A percentile compares a stretch with the other conserved stretches of the same genome.
Evolutionary conservation across 1,140 invertebrate genomes (phyloP).

Genomic region (Hylaeus volcanicus): DNA sequence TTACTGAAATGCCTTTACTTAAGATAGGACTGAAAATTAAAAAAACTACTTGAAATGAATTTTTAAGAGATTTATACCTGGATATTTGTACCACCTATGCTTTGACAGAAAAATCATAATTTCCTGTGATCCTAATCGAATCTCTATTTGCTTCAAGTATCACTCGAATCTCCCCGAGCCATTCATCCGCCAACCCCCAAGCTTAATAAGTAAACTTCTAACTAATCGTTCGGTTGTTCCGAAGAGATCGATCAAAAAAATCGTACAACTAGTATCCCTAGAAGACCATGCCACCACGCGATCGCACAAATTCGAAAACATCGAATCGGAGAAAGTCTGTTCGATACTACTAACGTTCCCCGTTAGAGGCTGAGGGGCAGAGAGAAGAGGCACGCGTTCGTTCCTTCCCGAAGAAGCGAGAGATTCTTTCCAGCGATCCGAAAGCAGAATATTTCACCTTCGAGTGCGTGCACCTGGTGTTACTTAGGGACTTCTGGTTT

Average conservation of each 20-base stretch:
- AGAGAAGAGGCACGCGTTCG: not conserved
- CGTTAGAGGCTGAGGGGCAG: not conserved
- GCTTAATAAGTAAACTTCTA: too few relatives aligned
- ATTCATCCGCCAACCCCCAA: too few relatives aligned
- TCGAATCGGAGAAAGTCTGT: slow-evolving; percentile 5
- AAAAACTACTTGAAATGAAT: too few relatives aligned
- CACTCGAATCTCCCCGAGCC: too few relatives aligned
- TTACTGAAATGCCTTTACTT: too few relatives aligned
- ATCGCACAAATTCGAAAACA: slow-evolving; percentile 29
- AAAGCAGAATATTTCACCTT: slow-evolving; percentile 20
- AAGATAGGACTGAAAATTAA: too few relatives aligned
- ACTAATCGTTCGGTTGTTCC: not conserved
- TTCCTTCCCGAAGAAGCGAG: not conserved
- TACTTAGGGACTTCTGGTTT: slow-evolving; percentile 31
- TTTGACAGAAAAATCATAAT: too few relatives aligned
- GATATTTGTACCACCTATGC: too few relatives aligned
- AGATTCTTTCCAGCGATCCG: slow-evolving; percentile 13
- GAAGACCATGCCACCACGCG: not conserved
- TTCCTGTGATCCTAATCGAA: too few relatives aligned
- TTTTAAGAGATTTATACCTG: too few relatives aligned
- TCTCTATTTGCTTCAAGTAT: too few relatives aligned
- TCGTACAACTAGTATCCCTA: not conserved
- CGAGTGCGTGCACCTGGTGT: slow-evolving; percentile 30
- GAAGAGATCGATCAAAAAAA: not conserved
- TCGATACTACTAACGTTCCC: not conserved